Conservation (phyloP, 92 coral and sea anemone species). For the Hydrozoanthus gracilis region DNA sequence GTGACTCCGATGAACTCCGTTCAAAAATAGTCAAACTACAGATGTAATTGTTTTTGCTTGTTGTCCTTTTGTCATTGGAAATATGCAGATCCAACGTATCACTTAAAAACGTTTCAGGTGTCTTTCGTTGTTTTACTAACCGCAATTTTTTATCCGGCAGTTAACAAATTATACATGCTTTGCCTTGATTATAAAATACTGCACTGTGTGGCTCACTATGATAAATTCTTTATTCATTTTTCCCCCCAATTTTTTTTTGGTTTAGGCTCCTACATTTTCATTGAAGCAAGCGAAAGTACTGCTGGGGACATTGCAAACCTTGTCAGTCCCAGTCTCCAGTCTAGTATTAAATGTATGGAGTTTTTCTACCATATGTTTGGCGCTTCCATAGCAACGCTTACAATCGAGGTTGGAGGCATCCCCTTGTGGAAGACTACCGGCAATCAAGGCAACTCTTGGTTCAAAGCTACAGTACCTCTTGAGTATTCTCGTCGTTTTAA, state of each 20-base stretch:
- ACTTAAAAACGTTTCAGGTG: too few relatives aligned
- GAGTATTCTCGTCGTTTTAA: conserved; percentile 52
- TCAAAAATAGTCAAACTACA: too few relatives aligned
- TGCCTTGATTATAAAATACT: too few relatives aligned
- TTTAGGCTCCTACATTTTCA: conserved; percentile 70
- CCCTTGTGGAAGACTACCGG: conserved; percentile 71
- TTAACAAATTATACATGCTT: too few relatives aligned
- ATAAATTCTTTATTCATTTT: too few relatives aligned
- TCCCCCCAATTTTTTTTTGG: not conserved
- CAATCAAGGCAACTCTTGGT: conserved; percentile 80
- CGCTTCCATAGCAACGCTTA: conserved; percentile 54
- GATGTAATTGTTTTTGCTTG: too few relatives aligned
- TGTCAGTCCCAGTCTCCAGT: conserved; percentile 59
- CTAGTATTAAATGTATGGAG: conserved; percentile 64
- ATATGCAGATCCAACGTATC: too few relatives aligned
- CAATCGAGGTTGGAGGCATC: conserved; percentile 61
- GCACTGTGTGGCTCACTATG: too few relatives aligned
- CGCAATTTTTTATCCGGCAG: too few relatives aligned
- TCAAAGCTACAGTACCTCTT: conserved; percentile 81
- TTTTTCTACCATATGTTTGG: conserved; percentile 87
- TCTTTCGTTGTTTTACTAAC: too few relatives aligned
- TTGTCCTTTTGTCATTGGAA: too few relatives aligned
- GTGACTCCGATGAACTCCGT: too few relatives aligned
- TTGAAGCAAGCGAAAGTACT: conserved; percentile 60
- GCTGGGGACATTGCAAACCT: conserved; percentile 65